Evolutionary conservation across 2,888 invertebrate genomes (phyloP).

Genomic region (Eupithecia abbreviata): DNA sequence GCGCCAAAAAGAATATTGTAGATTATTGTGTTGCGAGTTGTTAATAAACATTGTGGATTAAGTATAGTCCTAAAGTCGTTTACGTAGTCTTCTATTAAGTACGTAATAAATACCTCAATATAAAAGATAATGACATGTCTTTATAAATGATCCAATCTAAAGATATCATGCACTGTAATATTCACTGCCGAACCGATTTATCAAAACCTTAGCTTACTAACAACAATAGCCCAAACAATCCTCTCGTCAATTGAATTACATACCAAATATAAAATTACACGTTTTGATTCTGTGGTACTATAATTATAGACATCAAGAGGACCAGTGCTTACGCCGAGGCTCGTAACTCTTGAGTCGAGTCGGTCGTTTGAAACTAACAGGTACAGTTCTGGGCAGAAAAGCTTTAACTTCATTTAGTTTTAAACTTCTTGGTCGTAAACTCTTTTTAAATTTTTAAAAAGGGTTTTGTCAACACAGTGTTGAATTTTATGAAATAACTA

Average conservation of each 20-base stretch:
- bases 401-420: conserved; percentile 5
- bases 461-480: not conserved
- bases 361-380: conserved; percentile 27
- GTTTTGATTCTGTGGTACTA: conserved; percentile 52
- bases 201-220: conserved; percentile 16
- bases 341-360: conserved; percentile 21
- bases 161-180: not conserved
- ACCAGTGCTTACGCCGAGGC: conserved; percentile 52
- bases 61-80: not conserved
- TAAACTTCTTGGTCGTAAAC: not conserved
- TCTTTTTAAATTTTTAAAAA: not conserved
- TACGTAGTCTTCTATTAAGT: not conserved
- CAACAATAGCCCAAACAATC: conserved; percentile 31
- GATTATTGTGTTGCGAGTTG: no score
- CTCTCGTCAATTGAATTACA: conserved; percentile 37
- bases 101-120: not conserved
- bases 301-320: conserved; percentile 61
- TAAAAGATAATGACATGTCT: not conserved
- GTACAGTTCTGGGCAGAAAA: conserved; percentile 15
- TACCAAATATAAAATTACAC: conserved; percentile 50
- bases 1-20: not conserved
- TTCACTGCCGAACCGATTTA: conserved; percentile 9
- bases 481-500: not conserved
- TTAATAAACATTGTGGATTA: not conserved
- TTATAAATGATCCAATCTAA: not conserved